Evolutionary conservation across 2,113 vertebrate genomes (phyloP).

Genomic region (Dicrurus megarhynchus): DNA sequence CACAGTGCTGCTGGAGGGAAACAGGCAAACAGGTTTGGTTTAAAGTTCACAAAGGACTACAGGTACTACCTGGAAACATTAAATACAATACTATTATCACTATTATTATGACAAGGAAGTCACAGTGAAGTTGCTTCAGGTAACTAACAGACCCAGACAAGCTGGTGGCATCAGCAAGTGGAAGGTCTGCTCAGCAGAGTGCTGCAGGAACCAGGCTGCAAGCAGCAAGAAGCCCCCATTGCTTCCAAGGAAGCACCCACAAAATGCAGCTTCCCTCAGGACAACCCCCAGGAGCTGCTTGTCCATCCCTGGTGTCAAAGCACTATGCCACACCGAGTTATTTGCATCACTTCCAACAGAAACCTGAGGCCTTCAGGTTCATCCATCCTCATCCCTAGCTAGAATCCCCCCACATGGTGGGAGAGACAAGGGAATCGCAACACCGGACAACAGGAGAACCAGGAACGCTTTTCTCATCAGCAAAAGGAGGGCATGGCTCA

Average conservation of each 20-base stretch:
- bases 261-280: neutral
- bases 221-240: neutral
- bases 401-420: fast-evolving
- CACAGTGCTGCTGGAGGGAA: neutral
- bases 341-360: neutral
- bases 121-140: neutral
- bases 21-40: neutral
- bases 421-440: neutral
- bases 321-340: fast-evolving
- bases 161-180: neutral
- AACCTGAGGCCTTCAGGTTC: neutral
- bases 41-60: neutral
- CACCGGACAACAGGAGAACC: neutral
- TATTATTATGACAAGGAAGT: neutral
- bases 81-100: neutral
- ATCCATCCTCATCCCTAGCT: neutral
- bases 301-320: neutral
- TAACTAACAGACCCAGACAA: neutral
- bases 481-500: fast-evolving
- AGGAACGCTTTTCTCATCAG: neutral
- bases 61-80: neutral
- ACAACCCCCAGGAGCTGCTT: neutral
- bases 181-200: neutral
- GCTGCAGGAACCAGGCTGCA: neutral
- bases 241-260: neutral